Base-by-base conservation (phyloP, 1,140 invertebrate species). In the Drosophila repletoides region DNA sequence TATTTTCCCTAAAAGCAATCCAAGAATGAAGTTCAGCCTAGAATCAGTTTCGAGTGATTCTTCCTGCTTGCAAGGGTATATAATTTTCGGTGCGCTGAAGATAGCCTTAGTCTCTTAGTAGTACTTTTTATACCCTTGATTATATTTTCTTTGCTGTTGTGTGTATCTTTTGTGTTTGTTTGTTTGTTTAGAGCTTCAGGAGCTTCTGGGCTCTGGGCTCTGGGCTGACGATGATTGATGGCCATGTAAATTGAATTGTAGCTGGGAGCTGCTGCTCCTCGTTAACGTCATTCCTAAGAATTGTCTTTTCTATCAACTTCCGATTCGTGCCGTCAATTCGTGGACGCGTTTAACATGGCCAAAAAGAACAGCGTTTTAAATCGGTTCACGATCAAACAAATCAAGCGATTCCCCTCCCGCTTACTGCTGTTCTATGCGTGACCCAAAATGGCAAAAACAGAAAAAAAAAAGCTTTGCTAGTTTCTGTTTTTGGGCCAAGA, bases 241-340 rank as follows among this genome's bases (percentile, higher is more conserved):
- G 60, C 49, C 66, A 63, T 64, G 59, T 69, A 69, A 69, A 64
- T 64, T 64, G 51, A 69, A 67, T 15, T 67, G 64, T 60, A 55
- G 48, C 65, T 68, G 65, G 24, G 29, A 53, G 48, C n/a, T n/a
- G n/a, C n/a, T 38, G 40, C 21, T 29, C 3, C 64, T 64, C 49
- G 66, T 69, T 64, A 53, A 19, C 21, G 12, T 34, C 3, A 19
- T 19, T 14, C n/a, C n/a, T n/a, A n/a, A 5, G 1, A 7, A 10
- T 34, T 15, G 26, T 31, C 17, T 15, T 4, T 4, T 9, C 12
- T 48, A 24, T 6, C 34, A 31, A 69, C 60, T 69, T 69, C 66
- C 66, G 66, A 69, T 15, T 69, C 65, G 65, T 68, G 64, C 64
- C 58, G 31, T 34, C 58, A 48, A 45, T 36, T 49, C 43, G 17